Base-by-base conservation (phyloP, 1,140 invertebrate species). In the Colletes gigas region DNA sequence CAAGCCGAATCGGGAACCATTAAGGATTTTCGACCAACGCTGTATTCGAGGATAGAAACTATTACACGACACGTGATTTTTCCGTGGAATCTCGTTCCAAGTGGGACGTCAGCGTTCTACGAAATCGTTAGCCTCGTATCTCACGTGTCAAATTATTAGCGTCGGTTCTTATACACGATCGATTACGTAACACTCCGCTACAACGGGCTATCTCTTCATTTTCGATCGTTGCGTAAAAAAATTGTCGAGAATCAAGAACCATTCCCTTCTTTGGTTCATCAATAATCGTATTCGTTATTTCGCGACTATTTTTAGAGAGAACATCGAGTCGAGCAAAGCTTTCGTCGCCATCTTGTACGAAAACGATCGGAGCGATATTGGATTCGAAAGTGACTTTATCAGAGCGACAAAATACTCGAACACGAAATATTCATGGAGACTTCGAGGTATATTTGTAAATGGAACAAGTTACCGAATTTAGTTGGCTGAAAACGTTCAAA, bases 31-130 rank as follows among this genome's bases (percentile, higher is more conserved):
- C 39, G 57, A 76, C 65, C 15, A 59, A n/a, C 44, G 59, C 30
- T 59, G 41, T 41, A 39, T 73, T 54, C 39, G n/a, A n/a, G 66
- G 55, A 52, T 10, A 50, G 60, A 39, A 73, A 4, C 57, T 69
- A n/a, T 78, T 83, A 54, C 44, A 2, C 12, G 63, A 50, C 73
- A 62, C 69, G 63, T 83, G 60, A 83, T 78, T 78, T 55, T 65
- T 77, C 39, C 30, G 30, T 44, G 59, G 72, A 66, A 82, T 21
- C 60, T 57, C 54, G 65, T 50, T 69, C 14, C 44, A 50, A 21
- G 52, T 65, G 9, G 50, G 70, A 83, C 65, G 72, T 75, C 17
- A 50, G 9, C 15, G 52, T 50, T 54, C 59, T 44, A 67, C 6
- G 21, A 66, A 30, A 54, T 19, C 7, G 21, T 39, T 9, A 54